A percentile compares a stretch with the other conserved stretches of the same genome.
Evolutionary conservation across 2,888 invertebrate species (phyloP).

Genomic region (Orchesellides sinensis): DNA sequence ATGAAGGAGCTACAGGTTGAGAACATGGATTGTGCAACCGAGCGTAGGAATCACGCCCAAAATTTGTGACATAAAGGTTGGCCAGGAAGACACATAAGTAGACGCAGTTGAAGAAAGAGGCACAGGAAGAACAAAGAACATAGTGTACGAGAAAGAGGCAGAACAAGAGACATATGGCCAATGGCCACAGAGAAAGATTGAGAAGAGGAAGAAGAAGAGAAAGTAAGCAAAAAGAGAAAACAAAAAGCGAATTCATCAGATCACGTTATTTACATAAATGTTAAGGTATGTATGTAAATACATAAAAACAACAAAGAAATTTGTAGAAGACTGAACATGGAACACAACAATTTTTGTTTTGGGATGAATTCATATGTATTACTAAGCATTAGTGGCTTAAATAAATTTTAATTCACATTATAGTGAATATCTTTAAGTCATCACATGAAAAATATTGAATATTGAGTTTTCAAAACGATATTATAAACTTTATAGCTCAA

Average conservation of each 20-base stretch:
- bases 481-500: no score
- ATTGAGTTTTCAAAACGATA: no score
- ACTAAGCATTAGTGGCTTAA: no score
- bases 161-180: conserved; percentile 25
- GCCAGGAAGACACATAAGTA: conserved; percentile 9
- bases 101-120: neutral
- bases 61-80: conserved; percentile 26
- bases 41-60: neutral
- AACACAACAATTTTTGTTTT: neutral
- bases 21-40: conserved; percentile 54
- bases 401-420: no score
- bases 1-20: conserved; percentile 74
- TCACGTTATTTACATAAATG: conserved; percentile 12
- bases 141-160: conserved; percentile 21
- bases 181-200: conserved; percentile 31
- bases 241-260: conserved; percentile 44
- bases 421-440: no score
- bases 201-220: conserved; percentile 35
- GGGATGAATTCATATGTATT: no score
- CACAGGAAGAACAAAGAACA: conserved; percentile 8
- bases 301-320: neutral
- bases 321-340: neutral
- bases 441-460: no score
- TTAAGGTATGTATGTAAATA: neutral
- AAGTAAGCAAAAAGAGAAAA: conserved; percentile 32